Evolutionary conservation across 1,140 invertebrate genomes (phyloP).

Genomic region (Gonatopus flavifemur): DNA sequence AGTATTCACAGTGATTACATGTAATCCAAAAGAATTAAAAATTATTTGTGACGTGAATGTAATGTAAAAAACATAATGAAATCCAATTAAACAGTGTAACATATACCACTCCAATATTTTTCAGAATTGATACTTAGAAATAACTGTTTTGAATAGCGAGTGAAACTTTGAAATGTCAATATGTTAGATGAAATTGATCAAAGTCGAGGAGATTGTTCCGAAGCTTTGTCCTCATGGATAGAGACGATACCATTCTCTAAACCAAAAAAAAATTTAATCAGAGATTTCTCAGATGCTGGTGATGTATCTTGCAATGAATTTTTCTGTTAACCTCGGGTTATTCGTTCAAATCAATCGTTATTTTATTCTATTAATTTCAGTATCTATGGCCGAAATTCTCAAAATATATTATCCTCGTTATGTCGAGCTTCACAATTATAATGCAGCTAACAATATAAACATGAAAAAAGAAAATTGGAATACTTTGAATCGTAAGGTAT

Average conservation of each 20-base stretch:
- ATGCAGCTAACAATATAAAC: constrained; percentile 62
- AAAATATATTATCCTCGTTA: constrained; percentile 67
- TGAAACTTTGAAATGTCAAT: too few relatives aligned
- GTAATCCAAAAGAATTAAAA: too few relatives aligned
- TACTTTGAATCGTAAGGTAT: constrained; percentile 67
- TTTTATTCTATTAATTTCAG: constrained; percentile 28
- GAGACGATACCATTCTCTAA: constrained; percentile 62
- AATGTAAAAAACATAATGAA: too few relatives aligned
- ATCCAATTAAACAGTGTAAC: too few relatives aligned
- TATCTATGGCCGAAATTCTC: constrained; percentile 69
- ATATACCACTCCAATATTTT: too few relatives aligned
- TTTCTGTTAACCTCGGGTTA: neutral
- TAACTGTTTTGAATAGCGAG: too few relatives aligned
- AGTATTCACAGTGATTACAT: too few relatives aligned
- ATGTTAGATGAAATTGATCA: constrained; percentile 14
- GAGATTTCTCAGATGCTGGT: constrained; percentile 72
- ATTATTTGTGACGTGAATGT: too few relatives aligned
- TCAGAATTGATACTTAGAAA: too few relatives aligned
- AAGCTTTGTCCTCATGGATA: constrained; percentile 61
- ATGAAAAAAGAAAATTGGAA: constrained; percentile 71
- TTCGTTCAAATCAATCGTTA: neutral
- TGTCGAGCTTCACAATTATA: constrained; percentile 72
- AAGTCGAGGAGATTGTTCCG: constrained; percentile 5
- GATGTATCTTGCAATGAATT: constrained; percentile 7
- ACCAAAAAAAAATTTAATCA: constrained; percentile 63